A percentile compares a stretch with the other conserved stretches of the same genome.
phyloP scores from a whole-genome alignment of 2,113 vertebrate species.

The Recurvirostra avosetta region DNA sequence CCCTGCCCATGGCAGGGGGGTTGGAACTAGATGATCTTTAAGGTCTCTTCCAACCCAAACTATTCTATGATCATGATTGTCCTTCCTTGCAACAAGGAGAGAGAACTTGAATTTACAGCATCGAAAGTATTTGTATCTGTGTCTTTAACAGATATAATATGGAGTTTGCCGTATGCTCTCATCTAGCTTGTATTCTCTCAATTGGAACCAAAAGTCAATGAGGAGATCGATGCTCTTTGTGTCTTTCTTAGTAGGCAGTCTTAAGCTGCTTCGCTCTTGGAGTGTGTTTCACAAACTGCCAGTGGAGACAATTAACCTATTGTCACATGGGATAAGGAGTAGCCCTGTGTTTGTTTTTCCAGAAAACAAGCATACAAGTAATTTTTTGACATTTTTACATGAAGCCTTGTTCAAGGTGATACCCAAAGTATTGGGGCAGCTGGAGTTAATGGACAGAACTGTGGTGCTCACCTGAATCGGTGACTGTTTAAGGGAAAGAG shows the following conservation, averaged over 20 bases:
- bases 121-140: not conserved
- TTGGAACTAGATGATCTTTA: too few relatives aligned
- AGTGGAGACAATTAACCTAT: not conserved
- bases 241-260: not conserved
- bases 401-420: not conserved
- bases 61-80: not conserved
- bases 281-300: not conserved
- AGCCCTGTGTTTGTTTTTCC: not conserved
- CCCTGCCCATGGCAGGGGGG: too few relatives aligned
- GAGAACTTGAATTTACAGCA: not conserved
- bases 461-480: not conserved
- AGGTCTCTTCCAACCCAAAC: too few relatives aligned
- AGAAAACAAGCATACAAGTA: not conserved
- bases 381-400: not conserved
- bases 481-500: not conserved
- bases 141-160: not conserved
- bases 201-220: not conserved
- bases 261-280: not conserved
- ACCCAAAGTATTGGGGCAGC: not conserved
- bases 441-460: not conserved
- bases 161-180: not conserved
- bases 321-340: not conserved
- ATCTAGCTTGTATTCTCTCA: not conserved
- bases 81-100: not conserved
- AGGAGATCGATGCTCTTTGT: not conserved